Evolutionary conservation across 1,140 invertebrate species (phyloP), one percentile per base, ranked within the genome.

Genomic region (Eriosoma lanigerum): DNA sequence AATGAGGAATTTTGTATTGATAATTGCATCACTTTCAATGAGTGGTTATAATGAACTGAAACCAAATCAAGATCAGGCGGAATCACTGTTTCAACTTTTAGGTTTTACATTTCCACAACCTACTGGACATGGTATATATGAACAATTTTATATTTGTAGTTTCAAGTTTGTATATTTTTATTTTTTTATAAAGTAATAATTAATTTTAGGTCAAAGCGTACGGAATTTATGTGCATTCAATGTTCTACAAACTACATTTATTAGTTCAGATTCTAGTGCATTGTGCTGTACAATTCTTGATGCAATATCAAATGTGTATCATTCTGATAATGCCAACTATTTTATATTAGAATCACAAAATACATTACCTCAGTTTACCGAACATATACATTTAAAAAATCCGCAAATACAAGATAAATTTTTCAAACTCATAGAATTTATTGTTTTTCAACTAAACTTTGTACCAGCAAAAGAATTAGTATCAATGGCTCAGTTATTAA

Each of bases 391-490:
- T 83, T 86, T 91, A 4, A 99, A 99, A 87, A 92, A 93, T 81
- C 87, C 89, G 1, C 93, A 97, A 86, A 95, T 98, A 83, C 96
- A 98, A 90, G 91, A 93, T 84, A 98, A 98, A 86, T 96, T 98
- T 85, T 98, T 98, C 87, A 94, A 97, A 86, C 86, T 99, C 38
- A 85, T 99, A 38, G 97, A 99, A 87, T 98, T 97, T 85, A 92
- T 98, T 81, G 95, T 98, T 19, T 97, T 97, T 87, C 94, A 98
- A 86, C 87, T 99, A 83, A 98, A 97, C 86, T 98, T 98, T 89
- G 96, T 99, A 82, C 98, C 98, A 80, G 98, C 96, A 87, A 99
- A 99, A 88, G 98, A 99, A 88, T 89, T 99, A 76, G 98, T 98
- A 85, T 96, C 96, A 56, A 88, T 99, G 50, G 98, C 96, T 82